Conservation (phyloP, 2,888 invertebrate species). For the Drosophila pegasa region DNA sequence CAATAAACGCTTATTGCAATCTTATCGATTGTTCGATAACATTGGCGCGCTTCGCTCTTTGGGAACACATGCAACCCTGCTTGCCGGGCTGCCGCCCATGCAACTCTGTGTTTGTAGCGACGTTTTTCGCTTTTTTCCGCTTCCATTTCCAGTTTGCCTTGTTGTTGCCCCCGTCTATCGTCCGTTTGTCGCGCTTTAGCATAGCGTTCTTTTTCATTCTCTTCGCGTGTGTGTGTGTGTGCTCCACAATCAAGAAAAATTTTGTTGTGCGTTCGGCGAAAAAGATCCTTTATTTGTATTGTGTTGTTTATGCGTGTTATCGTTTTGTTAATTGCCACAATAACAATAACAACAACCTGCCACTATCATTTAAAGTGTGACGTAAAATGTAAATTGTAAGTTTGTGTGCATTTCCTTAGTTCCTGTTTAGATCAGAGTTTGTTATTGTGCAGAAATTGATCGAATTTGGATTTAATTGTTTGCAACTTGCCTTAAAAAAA, state of each 20-base stretch:
- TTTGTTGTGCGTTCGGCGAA: constrained; percentile 47
- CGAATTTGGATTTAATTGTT: constrained; percentile 27
- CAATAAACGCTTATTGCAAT: constrained; percentile 26
- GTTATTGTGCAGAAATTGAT: constrained; percentile 43
- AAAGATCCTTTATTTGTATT: constrained; percentile 47
- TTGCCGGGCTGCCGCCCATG: constrained; percentile 63
- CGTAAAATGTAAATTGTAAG: constrained; percentile 77
- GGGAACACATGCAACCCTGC: constrained; percentile 66
- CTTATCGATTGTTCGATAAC: constrained; percentile 69
- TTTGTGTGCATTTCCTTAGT: constrained; percentile 23
- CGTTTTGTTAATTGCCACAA: constrained; percentile 34
- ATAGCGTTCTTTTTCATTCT: constrained; percentile 72
- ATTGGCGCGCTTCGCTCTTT: constrained; percentile 26
- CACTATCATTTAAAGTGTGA: constrained; percentile 43
- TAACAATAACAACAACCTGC: constrained; percentile 71
- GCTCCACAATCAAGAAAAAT: constrained; percentile 59
- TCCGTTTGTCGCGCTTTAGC: constrained; percentile 67
- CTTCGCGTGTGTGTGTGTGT: constrained; percentile 46
- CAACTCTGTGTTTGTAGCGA: constrained; percentile 76
- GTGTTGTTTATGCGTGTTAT: constrained; percentile 45
- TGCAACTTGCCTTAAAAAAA: constrained; percentile 51
- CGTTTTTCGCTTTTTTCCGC: constrained; percentile 71
- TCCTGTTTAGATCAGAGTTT: constrained; percentile 32
- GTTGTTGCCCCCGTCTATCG: constrained; percentile 66
- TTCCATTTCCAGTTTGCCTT: constrained; percentile 77